Percentiles rank a stretch among this genome's conserved stretches.
Evolutionary conservation across 2,113 vertebrate genomes (phyloP).

Genomic region (Varanus salvator): DNA sequence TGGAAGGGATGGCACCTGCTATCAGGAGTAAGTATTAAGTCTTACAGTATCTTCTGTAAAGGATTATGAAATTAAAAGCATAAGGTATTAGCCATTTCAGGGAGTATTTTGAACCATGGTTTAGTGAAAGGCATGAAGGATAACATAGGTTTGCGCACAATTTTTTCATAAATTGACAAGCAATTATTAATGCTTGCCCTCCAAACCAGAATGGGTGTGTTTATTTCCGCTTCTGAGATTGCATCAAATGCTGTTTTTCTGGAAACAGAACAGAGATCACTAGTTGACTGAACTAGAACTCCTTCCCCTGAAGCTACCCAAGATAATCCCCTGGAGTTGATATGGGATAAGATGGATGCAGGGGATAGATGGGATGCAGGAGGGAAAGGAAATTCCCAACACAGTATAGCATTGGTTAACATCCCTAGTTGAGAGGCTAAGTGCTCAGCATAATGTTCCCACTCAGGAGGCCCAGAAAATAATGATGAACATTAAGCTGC

Average conservation of each 20-base stretch:
- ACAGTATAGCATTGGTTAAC: too few relatives aligned
- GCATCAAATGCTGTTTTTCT: too few relatives aligned
- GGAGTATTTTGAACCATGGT: background rate
- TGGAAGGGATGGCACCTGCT: background rate
- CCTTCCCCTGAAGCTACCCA: too few relatives aligned
- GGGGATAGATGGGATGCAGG: too few relatives aligned
- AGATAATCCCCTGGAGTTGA: too few relatives aligned
- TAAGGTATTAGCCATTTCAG: constrained; percentile 4
- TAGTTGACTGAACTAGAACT: too few relatives aligned
- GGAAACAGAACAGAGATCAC: too few relatives aligned
- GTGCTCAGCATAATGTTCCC: background rate
- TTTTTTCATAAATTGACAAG: background rate
- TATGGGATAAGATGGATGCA: too few relatives aligned
- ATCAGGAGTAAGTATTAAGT: constrained; percentile 51
- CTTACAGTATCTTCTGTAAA: background rate
- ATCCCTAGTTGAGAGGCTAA: background rate
- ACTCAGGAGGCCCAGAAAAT: background rate
- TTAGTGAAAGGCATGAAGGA: background rate
- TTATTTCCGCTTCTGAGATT: background rate
- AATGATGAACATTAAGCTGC: background rate
- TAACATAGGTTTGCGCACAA: background rate
- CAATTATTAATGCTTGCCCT: background rate
- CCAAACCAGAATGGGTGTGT: background rate
- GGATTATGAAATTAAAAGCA: background rate
- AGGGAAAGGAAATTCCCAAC: too few relatives aligned